phyloP scores from a whole-genome alignment of 1,140 invertebrate species.

The Atopsyche davidsoni region DNA sequence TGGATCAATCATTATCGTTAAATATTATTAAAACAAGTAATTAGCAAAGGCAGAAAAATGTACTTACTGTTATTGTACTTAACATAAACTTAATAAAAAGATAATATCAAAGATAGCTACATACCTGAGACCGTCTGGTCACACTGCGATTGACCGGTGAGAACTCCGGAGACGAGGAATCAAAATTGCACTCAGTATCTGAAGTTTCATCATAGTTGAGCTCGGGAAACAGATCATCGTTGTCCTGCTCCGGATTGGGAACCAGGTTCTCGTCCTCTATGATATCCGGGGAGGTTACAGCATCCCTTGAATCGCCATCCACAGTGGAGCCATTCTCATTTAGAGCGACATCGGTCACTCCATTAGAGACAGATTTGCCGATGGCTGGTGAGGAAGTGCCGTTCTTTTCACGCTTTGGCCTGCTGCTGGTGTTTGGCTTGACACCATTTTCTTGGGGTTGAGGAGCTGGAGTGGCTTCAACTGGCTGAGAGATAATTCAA shows the following conservation, averaged over 20 bases:
- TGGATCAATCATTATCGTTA: no score
- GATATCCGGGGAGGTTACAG: constrained; percentile 9
- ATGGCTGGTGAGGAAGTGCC: constrained; percentile 10
- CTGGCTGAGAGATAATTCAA: constrained; percentile 2
- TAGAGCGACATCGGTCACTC: constrained; percentile 22
- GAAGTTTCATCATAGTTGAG: constrained; percentile 28
- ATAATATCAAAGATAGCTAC: neutral
- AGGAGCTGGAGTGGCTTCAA: constrained; percentile 12
- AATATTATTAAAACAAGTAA: no score
- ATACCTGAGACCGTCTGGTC: constrained; percentile 27
- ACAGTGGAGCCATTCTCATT: constrained; percentile 1
- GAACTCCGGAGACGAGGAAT: constrained; percentile 26
- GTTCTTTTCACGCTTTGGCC: constrained; percentile 13
- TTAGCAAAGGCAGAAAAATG: no score
- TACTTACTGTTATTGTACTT: no score
- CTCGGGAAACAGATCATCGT: constrained; percentile 29
- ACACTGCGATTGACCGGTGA: constrained; percentile 25
- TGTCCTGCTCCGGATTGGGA: constrained; percentile 20
- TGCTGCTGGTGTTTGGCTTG: constrained; percentile 15
- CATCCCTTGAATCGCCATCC: constrained; percentile 1
- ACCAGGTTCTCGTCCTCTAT: constrained; percentile 25
- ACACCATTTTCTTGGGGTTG: constrained; percentile 9
- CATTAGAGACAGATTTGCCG: constrained; percentile 21
- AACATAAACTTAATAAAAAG: neutral
- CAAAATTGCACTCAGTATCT: constrained; percentile 27